These are phyloP conservation scores for Rambutsinella grinnellia DNA, from an alignment of 2,888 invertebrate genomes.

Conservation along the genomic window DNA sequence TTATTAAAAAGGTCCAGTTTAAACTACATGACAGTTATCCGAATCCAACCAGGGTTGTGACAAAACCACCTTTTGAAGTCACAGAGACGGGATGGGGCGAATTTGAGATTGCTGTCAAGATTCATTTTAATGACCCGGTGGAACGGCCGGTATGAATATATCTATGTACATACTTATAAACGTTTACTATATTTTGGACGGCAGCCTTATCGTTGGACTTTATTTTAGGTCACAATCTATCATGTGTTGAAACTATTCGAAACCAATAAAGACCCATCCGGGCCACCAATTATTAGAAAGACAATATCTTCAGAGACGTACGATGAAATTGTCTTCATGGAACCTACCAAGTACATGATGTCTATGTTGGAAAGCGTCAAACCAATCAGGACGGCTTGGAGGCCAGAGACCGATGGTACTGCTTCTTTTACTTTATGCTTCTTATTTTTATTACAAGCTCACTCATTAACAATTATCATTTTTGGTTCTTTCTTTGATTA, in stretches of 20 bases:
- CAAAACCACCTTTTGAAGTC: constrained; percentile 96
- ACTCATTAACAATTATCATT: background rate
- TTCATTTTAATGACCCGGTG: constrained; percentile 92
- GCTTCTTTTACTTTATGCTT: no score
- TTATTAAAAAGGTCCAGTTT: constrained; percentile 96
- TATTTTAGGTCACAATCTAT: constrained; percentile 88
- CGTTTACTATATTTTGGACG: no score
- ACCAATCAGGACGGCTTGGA: no score
- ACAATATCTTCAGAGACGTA: constrained; percentile 92
- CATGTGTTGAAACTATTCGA: constrained; percentile 96
- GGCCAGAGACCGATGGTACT: no score
- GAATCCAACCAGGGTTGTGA: constrained; percentile 87
- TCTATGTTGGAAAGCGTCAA: constrained; percentile 84
- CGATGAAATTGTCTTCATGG: constrained; percentile 95
- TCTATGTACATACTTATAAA: no score
- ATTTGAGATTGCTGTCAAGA: constrained; percentile 97
- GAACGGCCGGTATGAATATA: background rate
- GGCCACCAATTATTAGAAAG: constrained; percentile 68
- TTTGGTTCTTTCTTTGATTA: constrained; percentile 71
- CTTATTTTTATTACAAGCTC: no score
- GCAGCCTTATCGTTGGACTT: no score
- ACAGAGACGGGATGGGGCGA: constrained; percentile 99
- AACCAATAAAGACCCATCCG: constrained; percentile 72
- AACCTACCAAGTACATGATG: constrained; percentile 91
- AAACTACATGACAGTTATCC: constrained; percentile 95